A percentile compares a stretch with the other conserved stretches of the same genome.
These are phyloP conservation scores for Trissolcus japonicus DNA, from an alignment of 2,888 invertebrate species.

Conservation along the genomic window DNA sequence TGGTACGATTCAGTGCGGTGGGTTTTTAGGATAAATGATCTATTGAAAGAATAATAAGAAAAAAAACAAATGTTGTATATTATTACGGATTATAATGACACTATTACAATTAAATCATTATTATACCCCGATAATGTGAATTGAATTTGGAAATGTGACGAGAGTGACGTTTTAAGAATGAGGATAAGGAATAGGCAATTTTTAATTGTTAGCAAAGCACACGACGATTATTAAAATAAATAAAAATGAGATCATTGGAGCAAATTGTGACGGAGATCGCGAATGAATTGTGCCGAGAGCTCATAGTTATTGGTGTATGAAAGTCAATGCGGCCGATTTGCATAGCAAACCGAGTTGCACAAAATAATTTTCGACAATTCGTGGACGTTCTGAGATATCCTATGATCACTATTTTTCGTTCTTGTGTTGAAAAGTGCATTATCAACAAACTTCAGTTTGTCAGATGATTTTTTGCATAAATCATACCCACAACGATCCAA, in stretches of 20 bases:
- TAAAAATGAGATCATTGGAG: conserved; percentile 21
- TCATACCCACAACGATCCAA: too few relatives aligned
- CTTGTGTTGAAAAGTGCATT: conserved; percentile 59
- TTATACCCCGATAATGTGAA: conserved; percentile 76
- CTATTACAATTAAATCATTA: conserved; percentile 76
- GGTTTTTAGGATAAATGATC: conserved; percentile 75
- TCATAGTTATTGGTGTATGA: conserved; percentile 23
- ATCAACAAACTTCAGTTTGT: conserved; percentile 60
- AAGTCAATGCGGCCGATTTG: conserved; percentile 63
- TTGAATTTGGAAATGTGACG: conserved; percentile 69
- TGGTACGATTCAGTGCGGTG: conserved; percentile 67
- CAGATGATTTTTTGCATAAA: not conserved
- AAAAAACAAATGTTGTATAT: conserved; percentile 74
- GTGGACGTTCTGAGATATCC: conserved; percentile 56
- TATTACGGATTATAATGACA: conserved; percentile 76
- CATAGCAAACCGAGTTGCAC: conserved; percentile 57
- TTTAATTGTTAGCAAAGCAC: conserved; percentile 74
- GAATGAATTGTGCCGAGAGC: conserved; percentile 17
- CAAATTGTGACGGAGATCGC: conserved; percentile 9
- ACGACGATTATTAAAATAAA: conserved; percentile 34
- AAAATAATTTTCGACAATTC: conserved; percentile 33
- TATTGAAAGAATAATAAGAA: conserved; percentile 67
- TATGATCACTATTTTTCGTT: conserved; percentile 13
- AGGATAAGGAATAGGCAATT: conserved; percentile 73
- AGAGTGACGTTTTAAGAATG: conserved; percentile 66